Conservation (phyloP, 2,113 vertebrate genomes). For the Microtus pennsylvanicus region DNA sequence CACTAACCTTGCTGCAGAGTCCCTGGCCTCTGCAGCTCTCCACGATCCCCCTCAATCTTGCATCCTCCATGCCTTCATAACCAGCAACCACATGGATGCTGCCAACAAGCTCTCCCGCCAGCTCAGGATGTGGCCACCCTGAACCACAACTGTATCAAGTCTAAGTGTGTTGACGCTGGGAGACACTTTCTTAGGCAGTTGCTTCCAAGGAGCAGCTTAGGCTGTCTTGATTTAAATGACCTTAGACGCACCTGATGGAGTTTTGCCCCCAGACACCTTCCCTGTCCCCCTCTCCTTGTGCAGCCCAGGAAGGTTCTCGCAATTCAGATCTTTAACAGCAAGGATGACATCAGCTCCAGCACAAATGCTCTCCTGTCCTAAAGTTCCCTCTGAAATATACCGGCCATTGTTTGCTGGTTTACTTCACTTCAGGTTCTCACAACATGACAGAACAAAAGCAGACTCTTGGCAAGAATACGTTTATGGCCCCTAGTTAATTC, state of each 20-base stretch:
- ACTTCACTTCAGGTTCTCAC: background rate
- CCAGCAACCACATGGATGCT: background rate
- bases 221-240: background rate
- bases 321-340: background rate
- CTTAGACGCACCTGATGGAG: background rate
- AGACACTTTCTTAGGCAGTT: background rate
- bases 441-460: background rate
- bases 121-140: background rate
- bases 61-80: background rate
- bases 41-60: background rate
- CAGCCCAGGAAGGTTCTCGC: background rate
- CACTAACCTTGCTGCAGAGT: background rate
- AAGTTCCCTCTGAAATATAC: background rate
- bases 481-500: background rate
- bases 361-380: background rate
- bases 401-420: background rate
- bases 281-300: background rate
- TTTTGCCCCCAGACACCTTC: background rate
- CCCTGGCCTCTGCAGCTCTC: background rate
- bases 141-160: background rate
- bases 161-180: background rate
- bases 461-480: background rate
- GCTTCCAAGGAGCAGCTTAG: background rate
- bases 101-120: rapidly evolving
- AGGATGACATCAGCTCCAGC: background rate